A percentile compares a stretch with the other conserved stretches of the same genome.
phyloP scores from a whole-genome alignment of 2,888 invertebrate genomes.

The Cataglyphis rosenhaueri region DNA sequence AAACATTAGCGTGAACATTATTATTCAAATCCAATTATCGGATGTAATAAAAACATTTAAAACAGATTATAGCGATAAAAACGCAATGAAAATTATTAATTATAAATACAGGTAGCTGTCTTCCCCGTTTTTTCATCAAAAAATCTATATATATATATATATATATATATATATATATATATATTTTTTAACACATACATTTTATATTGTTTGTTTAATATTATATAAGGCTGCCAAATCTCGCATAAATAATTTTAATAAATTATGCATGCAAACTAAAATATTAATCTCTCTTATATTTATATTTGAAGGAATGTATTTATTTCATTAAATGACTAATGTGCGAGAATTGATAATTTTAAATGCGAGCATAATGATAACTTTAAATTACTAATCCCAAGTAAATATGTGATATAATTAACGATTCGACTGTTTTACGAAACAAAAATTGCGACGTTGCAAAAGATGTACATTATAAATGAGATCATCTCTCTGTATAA shows the following conservation, averaged over 20 bases:
- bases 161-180: background rate
- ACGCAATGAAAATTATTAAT: background rate
- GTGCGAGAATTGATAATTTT: too few species aligned
- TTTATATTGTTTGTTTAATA: background rate
- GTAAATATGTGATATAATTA: slow-evolving; percentile 35
- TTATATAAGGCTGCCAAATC: background rate
- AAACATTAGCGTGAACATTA: slow-evolving; percentile 2
- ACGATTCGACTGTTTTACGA: slow-evolving; percentile 35
- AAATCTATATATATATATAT: background rate
- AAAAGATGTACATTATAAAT: slow-evolving; percentile 2
- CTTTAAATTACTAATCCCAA: slow-evolving; percentile 40
- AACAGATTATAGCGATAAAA: background rate
- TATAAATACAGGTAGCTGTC: background rate
- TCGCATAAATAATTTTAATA: background rate
- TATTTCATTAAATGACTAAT: background rate
- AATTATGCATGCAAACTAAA: background rate
- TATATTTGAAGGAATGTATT: background rate
- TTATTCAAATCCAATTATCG: slow-evolving; percentile 17
- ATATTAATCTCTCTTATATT: background rate
- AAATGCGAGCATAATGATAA: background rate
- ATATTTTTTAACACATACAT: background rate
- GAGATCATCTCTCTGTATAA: background rate
- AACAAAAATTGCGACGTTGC: background rate
- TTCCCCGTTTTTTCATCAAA: background rate
- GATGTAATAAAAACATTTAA: background rate